These are phyloP conservation scores for Ornithorhynchus anatinus DNA, from an alignment of 2,113 vertebrate genomes.

Conservation along the genomic window DNA sequence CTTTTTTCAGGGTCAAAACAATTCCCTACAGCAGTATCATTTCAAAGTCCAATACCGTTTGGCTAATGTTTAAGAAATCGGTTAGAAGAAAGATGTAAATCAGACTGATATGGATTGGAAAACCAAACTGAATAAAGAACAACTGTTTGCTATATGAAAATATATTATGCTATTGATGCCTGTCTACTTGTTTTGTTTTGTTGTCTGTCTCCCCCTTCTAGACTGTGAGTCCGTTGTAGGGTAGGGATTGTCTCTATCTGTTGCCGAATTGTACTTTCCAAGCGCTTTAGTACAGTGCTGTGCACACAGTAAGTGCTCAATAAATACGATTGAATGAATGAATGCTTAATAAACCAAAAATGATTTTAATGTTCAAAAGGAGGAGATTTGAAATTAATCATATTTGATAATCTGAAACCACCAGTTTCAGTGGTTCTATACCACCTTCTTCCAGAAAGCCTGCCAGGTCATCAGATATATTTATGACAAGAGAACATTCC, in stretches of 20 bases:
- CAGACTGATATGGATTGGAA: neutral
- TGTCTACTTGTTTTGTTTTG: too few relatives aligned
- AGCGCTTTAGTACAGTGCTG: too few relatives aligned
- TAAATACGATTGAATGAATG: too few relatives aligned
- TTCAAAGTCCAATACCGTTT: neutral
- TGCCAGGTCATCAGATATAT: neutral
- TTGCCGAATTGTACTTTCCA: too few relatives aligned
- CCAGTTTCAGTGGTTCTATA: neutral
- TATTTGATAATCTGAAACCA: too few relatives aligned
- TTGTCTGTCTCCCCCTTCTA: too few relatives aligned
- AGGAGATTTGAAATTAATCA: neutral
- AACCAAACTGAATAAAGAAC: neutral
- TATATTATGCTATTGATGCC: too few relatives aligned
- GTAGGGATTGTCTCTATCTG: too few relatives aligned
- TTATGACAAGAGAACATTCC: neutral
- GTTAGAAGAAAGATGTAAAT: neutral
- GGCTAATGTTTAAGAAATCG: neutral
- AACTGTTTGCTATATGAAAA: too few relatives aligned
- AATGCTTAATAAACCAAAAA: neutral
- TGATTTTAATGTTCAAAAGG: neutral
- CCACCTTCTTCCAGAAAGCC: neutral
- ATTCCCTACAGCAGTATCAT: neutral
- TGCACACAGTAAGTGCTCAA: too few relatives aligned
- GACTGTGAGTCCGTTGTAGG: too few relatives aligned
- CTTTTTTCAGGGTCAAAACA: conserved; percentile 13